phyloP scores from a whole-genome alignment of 2,888 invertebrate species.

The Hydroisotoma schaefferi region DNA sequence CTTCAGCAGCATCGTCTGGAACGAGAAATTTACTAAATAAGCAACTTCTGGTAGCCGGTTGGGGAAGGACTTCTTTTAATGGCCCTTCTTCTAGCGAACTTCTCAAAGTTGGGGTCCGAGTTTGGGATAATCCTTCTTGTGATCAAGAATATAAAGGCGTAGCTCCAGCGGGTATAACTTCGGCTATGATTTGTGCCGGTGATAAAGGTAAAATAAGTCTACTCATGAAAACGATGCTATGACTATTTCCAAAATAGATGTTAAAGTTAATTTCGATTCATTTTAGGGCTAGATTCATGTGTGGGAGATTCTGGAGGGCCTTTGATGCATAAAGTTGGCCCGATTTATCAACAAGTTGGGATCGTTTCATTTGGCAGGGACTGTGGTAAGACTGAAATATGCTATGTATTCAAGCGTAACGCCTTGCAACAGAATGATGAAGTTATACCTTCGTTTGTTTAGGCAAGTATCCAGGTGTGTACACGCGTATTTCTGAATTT shows the following conservation, averaged over 20 bases:
- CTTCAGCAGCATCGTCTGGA: slow-evolving; percentile 9
- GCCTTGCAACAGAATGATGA: too few species aligned
- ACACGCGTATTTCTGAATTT: slow-evolving; percentile 77
- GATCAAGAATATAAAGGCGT: slow-evolving; percentile 74
- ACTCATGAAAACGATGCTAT: slow-evolving; percentile 62
- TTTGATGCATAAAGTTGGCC: slow-evolving; percentile 15
- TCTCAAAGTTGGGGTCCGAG: slow-evolving; percentile 78
- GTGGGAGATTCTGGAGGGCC: slow-evolving; percentile 20
- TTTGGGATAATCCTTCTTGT: slow-evolving; percentile 77
- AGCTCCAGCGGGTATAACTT: slow-evolving; percentile 82
- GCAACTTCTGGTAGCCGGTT: slow-evolving; percentile 23
- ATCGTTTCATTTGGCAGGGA: slow-evolving; percentile 33
- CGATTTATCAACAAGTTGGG: slow-evolving; percentile 24
- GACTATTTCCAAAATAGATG: too few species aligned
- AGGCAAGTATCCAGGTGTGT: slow-evolving; percentile 66
- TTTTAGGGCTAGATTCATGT: slow-evolving; percentile 10
- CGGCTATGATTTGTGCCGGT: slow-evolving; percentile 84
- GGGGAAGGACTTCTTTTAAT: slow-evolving; percentile 3
- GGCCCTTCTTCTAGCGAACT: slow-evolving; percentile 61
- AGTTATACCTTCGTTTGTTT: not conserved
- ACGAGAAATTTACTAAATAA: slow-evolving; percentile 1
- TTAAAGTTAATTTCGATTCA: too few species aligned
- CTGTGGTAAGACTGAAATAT: slow-evolving; percentile 64
- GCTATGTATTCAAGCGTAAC: too few species aligned
- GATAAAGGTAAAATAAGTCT: slow-evolving; percentile 56